Evolutionary conservation across 2,888 invertebrate genomes (phyloP).

Genomic region (Apomyelois bistriatella): DNA sequence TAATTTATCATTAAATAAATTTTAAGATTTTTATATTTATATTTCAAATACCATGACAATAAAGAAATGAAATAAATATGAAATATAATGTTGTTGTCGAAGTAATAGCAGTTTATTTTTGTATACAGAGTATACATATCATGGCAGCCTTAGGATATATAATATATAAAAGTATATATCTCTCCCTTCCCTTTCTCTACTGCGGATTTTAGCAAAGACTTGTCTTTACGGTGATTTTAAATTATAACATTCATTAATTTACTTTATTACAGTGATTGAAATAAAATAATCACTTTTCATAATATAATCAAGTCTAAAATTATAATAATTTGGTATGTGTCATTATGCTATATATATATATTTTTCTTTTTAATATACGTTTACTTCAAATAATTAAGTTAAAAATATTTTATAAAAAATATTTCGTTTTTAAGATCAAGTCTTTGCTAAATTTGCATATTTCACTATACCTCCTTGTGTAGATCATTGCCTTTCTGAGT

Average conservation of each 20-base stretch:
- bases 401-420: too few relatives aligned
- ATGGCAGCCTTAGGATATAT: constrained; percentile 61
- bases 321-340: too few relatives aligned
- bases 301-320: too few relatives aligned
- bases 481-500: constrained; percentile 71
- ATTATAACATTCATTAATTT: too few relatives aligned
- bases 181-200: constrained; percentile 31
- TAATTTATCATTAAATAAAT: too few relatives aligned
- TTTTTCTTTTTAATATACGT: not conserved
- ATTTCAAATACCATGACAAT: constrained; percentile 14
- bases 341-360: too few relatives aligned
- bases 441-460: constrained; percentile 16
- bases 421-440: not conserved
- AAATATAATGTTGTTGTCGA: constrained; percentile 45
- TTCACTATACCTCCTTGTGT: constrained; percentile 21
- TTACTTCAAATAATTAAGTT: too few relatives aligned
- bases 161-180: constrained; percentile 35
- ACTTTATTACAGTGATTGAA: too few relatives aligned
- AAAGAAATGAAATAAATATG: constrained; percentile 17
- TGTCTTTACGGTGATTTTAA: too few relatives aligned
- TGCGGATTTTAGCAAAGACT: constrained; percentile 20
- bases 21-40: not conserved
- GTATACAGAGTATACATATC: constrained; percentile 73
- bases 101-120: constrained; percentile 74
- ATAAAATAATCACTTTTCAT: too few relatives aligned